Conservation (phyloP, 2,797 vertebrate species). For the Phrynocephalus forsythii region DNA sequence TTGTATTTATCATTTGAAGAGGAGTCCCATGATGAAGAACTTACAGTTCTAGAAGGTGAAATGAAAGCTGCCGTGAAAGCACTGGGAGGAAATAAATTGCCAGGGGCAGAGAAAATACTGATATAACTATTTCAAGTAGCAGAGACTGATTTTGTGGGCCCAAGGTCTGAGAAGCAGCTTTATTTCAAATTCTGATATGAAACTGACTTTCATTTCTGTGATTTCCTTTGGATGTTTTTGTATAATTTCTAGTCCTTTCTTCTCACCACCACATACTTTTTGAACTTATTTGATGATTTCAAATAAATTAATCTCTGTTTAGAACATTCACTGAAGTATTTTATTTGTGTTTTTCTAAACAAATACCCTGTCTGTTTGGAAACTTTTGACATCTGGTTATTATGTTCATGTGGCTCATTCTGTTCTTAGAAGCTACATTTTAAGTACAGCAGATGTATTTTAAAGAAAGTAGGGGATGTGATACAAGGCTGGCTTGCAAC, state of each 20-base stretch:
- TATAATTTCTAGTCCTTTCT: neutral
- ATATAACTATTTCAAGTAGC: no score
- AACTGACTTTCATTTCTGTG: neutral
- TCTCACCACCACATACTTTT: neutral
- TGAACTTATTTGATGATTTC: neutral
- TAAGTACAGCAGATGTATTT: slow-evolving; percentile 8
- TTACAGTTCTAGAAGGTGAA: no score
- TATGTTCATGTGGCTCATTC: slow-evolving; percentile 27
- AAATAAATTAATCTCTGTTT: neutral
- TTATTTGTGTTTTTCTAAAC: slow-evolving; percentile 15
- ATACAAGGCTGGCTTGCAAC: neutral
- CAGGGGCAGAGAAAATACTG: no score
- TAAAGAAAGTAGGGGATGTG: slow-evolving; percentile 5
- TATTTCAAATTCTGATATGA: neutral
- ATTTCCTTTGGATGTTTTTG: neutral
- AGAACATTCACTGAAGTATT: neutral
- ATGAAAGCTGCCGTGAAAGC: no score
- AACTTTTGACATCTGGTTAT: slow-evolving; percentile 27
- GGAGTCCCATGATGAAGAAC: no score
- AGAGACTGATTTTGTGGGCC: neutral
- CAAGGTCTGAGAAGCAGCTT: neutral
- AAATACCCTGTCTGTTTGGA: slow-evolving; percentile 1
- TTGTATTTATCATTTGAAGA: no score
- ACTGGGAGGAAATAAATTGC: no score
- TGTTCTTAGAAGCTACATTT: slow-evolving; percentile 10